Evolutionary conservation across 2,113 vertebrate genomes (phyloP).

Genomic region (Cyanoderma ruficeps): DNA sequence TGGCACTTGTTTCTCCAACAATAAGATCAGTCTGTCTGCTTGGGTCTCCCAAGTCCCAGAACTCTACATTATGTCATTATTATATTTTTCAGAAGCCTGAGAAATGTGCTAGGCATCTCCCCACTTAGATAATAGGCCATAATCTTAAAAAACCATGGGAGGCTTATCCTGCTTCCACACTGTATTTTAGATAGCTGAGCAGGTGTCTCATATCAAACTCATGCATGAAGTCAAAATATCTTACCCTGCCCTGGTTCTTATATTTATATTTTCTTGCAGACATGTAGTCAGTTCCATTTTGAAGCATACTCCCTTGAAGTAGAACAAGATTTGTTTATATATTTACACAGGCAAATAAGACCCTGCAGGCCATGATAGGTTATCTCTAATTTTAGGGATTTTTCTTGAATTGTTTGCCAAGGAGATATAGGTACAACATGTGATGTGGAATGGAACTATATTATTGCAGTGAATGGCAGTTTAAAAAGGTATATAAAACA

Average conservation of each 20-base stretch:
- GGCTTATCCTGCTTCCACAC: neutral
- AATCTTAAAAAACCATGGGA: neutral
- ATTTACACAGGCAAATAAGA: neutral
- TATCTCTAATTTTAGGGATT: neutral
- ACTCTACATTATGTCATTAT: neutral
- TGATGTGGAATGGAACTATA: neutral
- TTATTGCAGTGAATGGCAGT: neutral
- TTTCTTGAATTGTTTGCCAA: neutral
- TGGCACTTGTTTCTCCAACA: neutral
- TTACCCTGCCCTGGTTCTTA: neutral
- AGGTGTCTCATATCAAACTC: neutral
- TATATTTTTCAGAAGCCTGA: conserved; percentile 16
- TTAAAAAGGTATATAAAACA: neutral
- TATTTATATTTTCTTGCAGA: neutral
- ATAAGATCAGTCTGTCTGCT: neutral
- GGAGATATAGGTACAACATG: neutral
- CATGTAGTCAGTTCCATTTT: neutral
- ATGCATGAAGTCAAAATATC: neutral
- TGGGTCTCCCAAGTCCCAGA: neutral
- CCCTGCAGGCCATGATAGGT: neutral
- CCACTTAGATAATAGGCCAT: neutral
- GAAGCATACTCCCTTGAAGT: neutral
- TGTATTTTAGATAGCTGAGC: neutral
- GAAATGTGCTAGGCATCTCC: neutral
- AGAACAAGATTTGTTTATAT: neutral